Percentiles rank a stretch among this genome's conserved stretches.
These are phyloP conservation scores for Mesocricetus auratus DNA, from an alignment of 2,113 vertebrate genomes.

Conservation along the genomic window DNA sequence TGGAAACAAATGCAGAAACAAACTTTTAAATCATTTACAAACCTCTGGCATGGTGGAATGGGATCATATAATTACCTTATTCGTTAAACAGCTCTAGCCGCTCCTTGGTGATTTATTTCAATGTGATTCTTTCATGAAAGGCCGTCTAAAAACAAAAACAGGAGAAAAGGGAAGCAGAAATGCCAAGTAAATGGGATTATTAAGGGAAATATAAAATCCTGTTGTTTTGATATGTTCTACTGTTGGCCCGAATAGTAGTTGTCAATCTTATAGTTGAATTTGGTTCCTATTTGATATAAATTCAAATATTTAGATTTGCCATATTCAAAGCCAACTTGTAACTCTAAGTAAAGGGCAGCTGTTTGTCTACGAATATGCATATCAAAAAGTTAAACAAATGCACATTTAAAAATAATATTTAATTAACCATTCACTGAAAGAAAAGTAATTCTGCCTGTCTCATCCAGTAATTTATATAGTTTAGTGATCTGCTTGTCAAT, in stretches of 20 bases:
- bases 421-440: constrained; percentile 89
- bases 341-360: constrained; percentile 78
- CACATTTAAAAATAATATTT: constrained; percentile 88
- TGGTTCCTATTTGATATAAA: constrained; percentile 78
- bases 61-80: constrained; percentile 33
- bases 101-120: constrained; percentile 15
- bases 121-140: not conserved
- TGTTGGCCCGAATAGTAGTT: not conserved
- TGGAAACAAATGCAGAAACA: constrained; percentile 62
- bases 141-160: constrained; percentile 58
- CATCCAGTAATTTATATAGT: constrained; percentile 89
- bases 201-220: constrained; percentile 21
- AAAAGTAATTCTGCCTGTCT: constrained; percentile 88
- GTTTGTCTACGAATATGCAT: constrained; percentile 82
- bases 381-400: constrained; percentile 87
- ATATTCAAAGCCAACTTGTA: constrained; percentile 75
- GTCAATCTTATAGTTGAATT: constrained; percentile 74
- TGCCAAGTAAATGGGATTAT: constrained; percentile 31
- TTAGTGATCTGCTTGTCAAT: constrained; percentile 91
- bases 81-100: constrained; percentile 58
- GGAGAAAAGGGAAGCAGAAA: constrained; percentile 33
- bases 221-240: not conserved
- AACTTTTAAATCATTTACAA: constrained; percentile 68
- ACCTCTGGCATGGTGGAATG: not conserved
- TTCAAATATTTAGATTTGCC: constrained; percentile 86